Base-by-base conservation (phyloP, 1,140 invertebrate genomes). In the Scaptomyza montana region DNA sequence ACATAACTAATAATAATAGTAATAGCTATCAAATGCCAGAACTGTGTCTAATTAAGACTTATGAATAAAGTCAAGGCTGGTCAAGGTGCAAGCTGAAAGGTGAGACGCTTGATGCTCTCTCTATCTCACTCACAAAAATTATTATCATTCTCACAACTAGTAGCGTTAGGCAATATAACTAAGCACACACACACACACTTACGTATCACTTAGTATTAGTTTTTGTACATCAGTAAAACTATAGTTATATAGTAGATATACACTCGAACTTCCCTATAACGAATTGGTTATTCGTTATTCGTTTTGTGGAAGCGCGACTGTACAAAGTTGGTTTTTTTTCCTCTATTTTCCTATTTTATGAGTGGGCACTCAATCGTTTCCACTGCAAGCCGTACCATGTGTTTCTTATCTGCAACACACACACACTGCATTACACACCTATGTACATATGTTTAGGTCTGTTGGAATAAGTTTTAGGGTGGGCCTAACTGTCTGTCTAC, bases 21-120 rank as follows among this genome's bases (percentile, higher is more conserved):
- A 16, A 16, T 16, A 16, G 16, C 16, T 1, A 1, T 16, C 16
- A 78, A 72, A 36, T 63, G 62, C 47, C 33, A 46, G 51, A 78
- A 75, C 64, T 67, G 53, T 65, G 56, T 66, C 51, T 68, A 84
- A 84, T 79, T 77, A 66, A 84, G 80, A 84, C 77, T 76, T 79
- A 79, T 77, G 76, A 62, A 62, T 28, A 84, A 73, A 66, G 80
- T 79, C 80, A 84, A 79, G 80, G 72, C 59, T 69, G 51, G 21
- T 50, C 63, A 51, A 62, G 49, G 19, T 51, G 9, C 56, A 9
- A 46, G 7, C 16, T 10, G 4, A 4, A 9, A 21, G 25, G 51
- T 56, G 50, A 59, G 45, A 13, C 30, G 16, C 2, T 33, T 46
- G 46, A 19, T 16, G 13, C 30, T 25, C 39, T 43, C 28, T 33